Conservation (phyloP, 2,888 invertebrate genomes). For the Pocota personata region DNA sequence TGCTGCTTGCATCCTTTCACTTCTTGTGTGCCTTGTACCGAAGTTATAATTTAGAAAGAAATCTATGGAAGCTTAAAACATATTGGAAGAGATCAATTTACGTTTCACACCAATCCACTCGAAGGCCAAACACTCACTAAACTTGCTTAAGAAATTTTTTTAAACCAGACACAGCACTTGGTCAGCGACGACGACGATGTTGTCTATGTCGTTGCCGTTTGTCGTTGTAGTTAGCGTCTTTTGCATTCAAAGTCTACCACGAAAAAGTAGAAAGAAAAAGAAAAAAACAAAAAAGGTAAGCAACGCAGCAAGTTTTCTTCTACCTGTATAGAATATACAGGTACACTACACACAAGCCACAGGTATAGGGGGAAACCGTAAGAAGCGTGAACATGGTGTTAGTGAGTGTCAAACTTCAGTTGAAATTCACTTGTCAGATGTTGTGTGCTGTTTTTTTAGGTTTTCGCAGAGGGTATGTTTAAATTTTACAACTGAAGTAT, state of each 20-base stretch:
- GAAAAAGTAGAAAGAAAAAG: conserved; percentile 33
- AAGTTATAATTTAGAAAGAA: conserved; percentile 1
- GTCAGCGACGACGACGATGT: conserved; percentile 45
- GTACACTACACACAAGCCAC: conserved; percentile 50
- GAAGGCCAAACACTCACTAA: conserved; percentile 83
- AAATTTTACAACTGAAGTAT: not conserved
- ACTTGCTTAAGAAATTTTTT: conserved; percentile 80
- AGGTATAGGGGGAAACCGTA: conserved; percentile 67
- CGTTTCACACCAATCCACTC: conserved; percentile 80
- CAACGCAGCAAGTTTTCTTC: conserved; percentile 61
- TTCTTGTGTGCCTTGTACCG: conserved; percentile 20
- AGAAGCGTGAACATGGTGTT: conserved; percentile 40
- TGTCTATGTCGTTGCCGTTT: conserved; percentile 48
- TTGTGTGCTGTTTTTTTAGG: conserved; percentile 8
- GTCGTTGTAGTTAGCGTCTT: conserved; percentile 57
- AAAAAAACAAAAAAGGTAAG: conserved; percentile 45
- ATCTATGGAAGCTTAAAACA: not conserved
- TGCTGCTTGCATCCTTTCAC: conserved; percentile 54
- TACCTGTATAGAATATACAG: conserved; percentile 66
- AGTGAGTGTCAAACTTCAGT: conserved; percentile 47
- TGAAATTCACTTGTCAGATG: conserved; percentile 63
- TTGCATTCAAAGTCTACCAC: conserved; percentile 58
- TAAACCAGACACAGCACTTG: conserved; percentile 64
- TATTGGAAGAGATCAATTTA: conserved; percentile 51
- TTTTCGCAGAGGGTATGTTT: not conserved